Conservation (phyloP, 2,888 invertebrate species). For the Agrochola lychnidis region DNA sequence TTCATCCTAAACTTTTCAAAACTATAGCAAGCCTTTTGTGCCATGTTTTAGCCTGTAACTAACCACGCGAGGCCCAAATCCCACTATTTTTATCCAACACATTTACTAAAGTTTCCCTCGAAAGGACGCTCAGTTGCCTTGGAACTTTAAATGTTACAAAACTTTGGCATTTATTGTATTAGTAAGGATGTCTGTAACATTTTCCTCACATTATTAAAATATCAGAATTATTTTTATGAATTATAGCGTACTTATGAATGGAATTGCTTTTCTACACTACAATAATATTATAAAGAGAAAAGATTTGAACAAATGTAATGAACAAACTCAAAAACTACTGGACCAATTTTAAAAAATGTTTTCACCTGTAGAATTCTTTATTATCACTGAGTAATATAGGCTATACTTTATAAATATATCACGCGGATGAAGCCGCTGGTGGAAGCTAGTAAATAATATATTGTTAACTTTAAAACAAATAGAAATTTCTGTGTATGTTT, state of each 20-base stretch:
- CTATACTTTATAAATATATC: too few relatives aligned
- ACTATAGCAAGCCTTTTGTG: background rate
- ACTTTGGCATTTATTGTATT: conserved; percentile 38
- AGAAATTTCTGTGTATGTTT: background rate
- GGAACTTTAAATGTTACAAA: conserved; percentile 35
- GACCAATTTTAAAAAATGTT: too few relatives aligned
- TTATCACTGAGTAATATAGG: too few relatives aligned
- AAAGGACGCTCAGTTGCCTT: conserved; percentile 36
- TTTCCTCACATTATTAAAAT: conserved; percentile 9
- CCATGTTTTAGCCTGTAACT: background rate
- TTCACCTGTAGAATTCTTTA: too few relatives aligned
- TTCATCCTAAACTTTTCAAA: background rate
- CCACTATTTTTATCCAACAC: conserved; percentile 30
- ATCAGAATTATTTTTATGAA: background rate
- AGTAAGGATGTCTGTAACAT: conserved; percentile 7
- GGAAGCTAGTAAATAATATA: too few relatives aligned
- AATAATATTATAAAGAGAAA: too few relatives aligned
- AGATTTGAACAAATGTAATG: too few relatives aligned
- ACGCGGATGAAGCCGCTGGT: too few relatives aligned
- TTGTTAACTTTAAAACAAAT: background rate
- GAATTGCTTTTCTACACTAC: background rate
- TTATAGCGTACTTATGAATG: background rate
- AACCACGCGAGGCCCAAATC: conserved; percentile 20
- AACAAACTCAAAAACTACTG: too few relatives aligned
- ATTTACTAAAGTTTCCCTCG: conserved; percentile 38